Conservation (phyloP, 23 tunicate species). For the Halocynthia roretzi region DNA sequence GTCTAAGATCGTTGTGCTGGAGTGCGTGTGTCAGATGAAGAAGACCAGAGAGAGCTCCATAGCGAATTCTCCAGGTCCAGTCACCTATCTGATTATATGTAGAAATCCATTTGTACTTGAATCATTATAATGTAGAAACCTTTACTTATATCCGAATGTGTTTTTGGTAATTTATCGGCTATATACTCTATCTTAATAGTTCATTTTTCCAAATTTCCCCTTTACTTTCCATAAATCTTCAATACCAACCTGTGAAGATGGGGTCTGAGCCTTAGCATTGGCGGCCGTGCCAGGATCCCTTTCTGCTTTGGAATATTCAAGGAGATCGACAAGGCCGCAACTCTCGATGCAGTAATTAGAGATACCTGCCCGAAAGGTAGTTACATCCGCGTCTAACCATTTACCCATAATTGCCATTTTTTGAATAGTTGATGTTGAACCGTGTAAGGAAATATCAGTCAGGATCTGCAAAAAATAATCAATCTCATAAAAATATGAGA, state of each 20-base stretch:
- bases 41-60: constrained; percentile 71
- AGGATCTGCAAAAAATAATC: constrained; percentile 1
- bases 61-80: constrained; percentile 73
- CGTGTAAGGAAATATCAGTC: constrained; percentile 60
- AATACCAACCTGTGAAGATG: neutral
- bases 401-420: constrained; percentile 85
- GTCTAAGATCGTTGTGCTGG: constrained; percentile 32
- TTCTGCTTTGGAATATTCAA: constrained; percentile 45
- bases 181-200: too few relatives aligned
- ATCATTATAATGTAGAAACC: neutral
- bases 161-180: neutral
- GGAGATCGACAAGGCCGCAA: constrained; percentile 71
- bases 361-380: constrained; percentile 77
- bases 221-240: neutral
- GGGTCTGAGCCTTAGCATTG: neutral
- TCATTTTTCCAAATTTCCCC: too few relatives aligned
- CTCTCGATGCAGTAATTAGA: constrained; percentile 83
- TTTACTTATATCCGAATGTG: neutral
- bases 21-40: constrained; percentile 42
- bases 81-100: constrained; percentile 15
- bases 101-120: too few relatives aligned
- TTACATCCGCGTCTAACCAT: constrained; percentile 92
- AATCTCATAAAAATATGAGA: too few relatives aligned
- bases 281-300: neutral
- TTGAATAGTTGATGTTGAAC: constrained; percentile 38